Base-by-base conservation (phyloP, 2,113 vertebrate genomes). In the Puntigrus tetrazona region DNA sequence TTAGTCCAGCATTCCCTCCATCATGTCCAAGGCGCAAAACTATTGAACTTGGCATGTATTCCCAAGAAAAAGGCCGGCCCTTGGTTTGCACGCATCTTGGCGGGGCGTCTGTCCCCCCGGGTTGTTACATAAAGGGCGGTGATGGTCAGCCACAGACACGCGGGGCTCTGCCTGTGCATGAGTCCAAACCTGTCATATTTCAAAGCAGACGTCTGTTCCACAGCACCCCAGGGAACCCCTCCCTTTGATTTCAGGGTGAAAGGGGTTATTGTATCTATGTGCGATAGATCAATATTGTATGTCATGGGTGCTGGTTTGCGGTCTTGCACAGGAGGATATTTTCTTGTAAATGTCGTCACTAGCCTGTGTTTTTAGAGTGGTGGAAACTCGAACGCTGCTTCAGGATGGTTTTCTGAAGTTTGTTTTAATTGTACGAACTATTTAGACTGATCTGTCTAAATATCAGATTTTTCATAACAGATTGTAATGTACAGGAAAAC, bases 21-120 rank as follows among this genome's bases (percentile, higher is more conserved):
- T 91, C 91, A 91, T 89, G 89, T 86, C 92, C 90, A 89, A 88
- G 88, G 86, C 86, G 82, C 89, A 90, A 87, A 85, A 80, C 91
- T 92, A 92, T 92, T 94, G 91, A 93, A 91, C 89, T 91, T 92
- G 90, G 91, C 90, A 86, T 90, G 91, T 86, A 87, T 86, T 92
- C 91, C 90, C 86, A 86, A 91, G 83, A 92, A 91, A 90, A 85
- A 86, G 88, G 90, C 91, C 82, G 84, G 91, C 86, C 87, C 89
- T 89, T 89, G 91, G 92, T 90, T 91, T 92, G 91, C 89, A 91
- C 88, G 85, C 89, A 90, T 91, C 87, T 92, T 92, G 91, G 90
- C 91, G 86, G 59, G 0, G 41, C 0, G 55, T 22, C 73, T 0
- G 8, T 91, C 87, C 75, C 81, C 86, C 84, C 83, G 72, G 82